Percentiles rank a stretch among this genome's conserved stretches.
These are phyloP conservation scores for Megalops atlanticus DNA, from an alignment of 2,113 vertebrate species.

Conservation along the genomic window DNA sequence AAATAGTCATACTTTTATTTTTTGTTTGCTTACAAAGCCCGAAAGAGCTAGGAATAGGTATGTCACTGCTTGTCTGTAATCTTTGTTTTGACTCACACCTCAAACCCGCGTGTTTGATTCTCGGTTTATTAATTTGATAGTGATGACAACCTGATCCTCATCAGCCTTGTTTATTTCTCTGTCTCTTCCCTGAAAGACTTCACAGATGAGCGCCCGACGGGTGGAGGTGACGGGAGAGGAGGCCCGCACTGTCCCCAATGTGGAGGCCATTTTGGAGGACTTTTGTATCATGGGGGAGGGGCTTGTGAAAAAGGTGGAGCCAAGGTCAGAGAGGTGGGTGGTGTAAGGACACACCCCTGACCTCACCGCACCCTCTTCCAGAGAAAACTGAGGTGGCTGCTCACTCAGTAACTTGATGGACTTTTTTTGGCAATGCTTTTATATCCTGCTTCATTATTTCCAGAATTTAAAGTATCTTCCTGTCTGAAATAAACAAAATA, in stretches of 20 bases:
- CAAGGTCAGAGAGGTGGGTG: conserved; percentile 85
- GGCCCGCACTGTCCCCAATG: conserved; percentile 76
- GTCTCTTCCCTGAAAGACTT: conserved; percentile 66
- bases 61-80: not conserved
- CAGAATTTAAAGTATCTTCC: not conserved
- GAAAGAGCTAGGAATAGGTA: not conserved
- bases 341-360: conserved; percentile 62
- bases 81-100: too few relatives aligned
- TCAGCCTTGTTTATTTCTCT: not conserved
- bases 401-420: not conserved
- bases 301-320: conserved; percentile 81
- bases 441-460: not conserved
- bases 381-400: not conserved
- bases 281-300: conserved; percentile 83
- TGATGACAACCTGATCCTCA: not conserved
- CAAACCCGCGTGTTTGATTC: too few relatives aligned
- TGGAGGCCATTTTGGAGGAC: conserved; percentile 91
- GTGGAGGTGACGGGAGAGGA: conserved; percentile 64
- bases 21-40: not conserved
- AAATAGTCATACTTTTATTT: too few relatives aligned
- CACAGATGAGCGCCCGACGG: conserved; percentile 75
- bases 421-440: not conserved
- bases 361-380: not conserved
- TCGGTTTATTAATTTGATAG: too few relatives aligned
- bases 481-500: not conserved